Percentiles rank a stretch among this genome's conserved stretches.
Evolutionary conservation across 2,888 invertebrate species (phyloP).

Genomic region (Drosophila peninsularis): DNA sequence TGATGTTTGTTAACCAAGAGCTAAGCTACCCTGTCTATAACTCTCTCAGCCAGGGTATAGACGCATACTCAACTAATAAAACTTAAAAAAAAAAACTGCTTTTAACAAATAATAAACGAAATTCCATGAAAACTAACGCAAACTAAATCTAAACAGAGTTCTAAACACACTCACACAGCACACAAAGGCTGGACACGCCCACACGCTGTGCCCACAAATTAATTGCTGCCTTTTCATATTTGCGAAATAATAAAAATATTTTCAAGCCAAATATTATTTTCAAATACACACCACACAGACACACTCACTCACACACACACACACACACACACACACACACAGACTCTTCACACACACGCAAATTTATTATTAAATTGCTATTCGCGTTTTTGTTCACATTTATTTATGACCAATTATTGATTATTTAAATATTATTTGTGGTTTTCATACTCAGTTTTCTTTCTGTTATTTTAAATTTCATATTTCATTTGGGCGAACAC

Average conservation of each 20-base stretch:
- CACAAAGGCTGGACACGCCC: neutral
- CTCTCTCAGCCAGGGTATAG: slow-evolving; percentile 30
- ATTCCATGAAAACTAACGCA: slow-evolving; percentile 27
- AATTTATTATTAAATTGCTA: slow-evolving; percentile 26
- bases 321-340: neutral
- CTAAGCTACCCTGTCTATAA: neutral
- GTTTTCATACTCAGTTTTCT: slow-evolving; percentile 9
- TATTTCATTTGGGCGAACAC: slow-evolving; percentile 12
- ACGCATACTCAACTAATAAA: neutral
- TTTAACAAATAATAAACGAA: slow-evolving; percentile 22
- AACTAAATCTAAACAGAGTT: slow-evolving; percentile 25
- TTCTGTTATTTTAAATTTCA: slow-evolving; percentile 16
- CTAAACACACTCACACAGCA: slow-evolving; percentile 10
- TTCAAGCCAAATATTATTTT: slow-evolving; percentile 33
- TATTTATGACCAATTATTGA: slow-evolving; percentile 41
- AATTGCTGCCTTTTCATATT: slow-evolving; percentile 49
- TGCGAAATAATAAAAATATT: slow-evolving; percentile 31
- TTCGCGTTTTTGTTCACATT: slow-evolving; percentile 21
- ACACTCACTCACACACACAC: neutral
- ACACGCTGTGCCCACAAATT: slow-evolving; percentile 37
- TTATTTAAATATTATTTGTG: slow-evolving; percentile 35
- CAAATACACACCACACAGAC: slow-evolving; percentile 1
- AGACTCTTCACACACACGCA: neutral
- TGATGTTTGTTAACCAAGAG: neutral
- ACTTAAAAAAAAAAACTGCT: slow-evolving; percentile 10